A percentile compares a stretch with the other conserved stretches of the same genome.
phyloP scores from a whole-genome alignment of 1,140 invertebrate genomes.

The Ylistrum balloti region DNA sequence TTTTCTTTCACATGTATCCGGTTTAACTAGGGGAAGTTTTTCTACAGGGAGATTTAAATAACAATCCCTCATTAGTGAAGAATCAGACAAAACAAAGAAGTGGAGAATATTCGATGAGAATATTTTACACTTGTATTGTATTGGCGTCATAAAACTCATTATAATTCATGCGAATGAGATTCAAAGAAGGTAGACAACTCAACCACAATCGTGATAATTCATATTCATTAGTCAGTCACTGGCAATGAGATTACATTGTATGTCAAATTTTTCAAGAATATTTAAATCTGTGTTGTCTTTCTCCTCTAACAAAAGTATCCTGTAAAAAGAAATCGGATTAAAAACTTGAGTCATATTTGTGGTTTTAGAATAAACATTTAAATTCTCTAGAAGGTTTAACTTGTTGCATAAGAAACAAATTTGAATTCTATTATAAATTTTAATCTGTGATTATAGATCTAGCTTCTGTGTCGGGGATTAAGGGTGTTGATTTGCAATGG shows the following conservation, averaged over 20 bases:
- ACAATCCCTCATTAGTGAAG: no score
- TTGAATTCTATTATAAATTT: not conserved
- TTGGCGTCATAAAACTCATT: no score
- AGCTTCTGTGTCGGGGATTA: not conserved
- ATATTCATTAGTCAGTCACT: not conserved
- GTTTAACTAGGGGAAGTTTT: no score
- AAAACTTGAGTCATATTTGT: not conserved
- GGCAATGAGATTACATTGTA: not conserved
- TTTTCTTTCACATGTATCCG: no score
- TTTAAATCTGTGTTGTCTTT: no score
- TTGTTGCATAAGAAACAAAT: conserved; percentile 36
- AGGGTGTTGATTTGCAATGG: not conserved
- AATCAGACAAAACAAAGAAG: no score
- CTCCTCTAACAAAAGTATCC: not conserved
- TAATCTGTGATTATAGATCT: not conserved
- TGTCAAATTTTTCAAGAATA: not conserved
- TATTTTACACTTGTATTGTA: no score
- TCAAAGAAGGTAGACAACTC: no score
- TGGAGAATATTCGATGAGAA: no score
- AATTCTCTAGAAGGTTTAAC: not conserved
- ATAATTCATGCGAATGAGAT: no score
- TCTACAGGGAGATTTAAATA: no score
- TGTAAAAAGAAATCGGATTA: not conserved
- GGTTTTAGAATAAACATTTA: conserved; percentile 30
- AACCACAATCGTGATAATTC: no score